These are phyloP conservation scores for Mesorhabditis belari DNA, from an alignment of 2,888 invertebrate species.

Conservation along the genomic window DNA sequence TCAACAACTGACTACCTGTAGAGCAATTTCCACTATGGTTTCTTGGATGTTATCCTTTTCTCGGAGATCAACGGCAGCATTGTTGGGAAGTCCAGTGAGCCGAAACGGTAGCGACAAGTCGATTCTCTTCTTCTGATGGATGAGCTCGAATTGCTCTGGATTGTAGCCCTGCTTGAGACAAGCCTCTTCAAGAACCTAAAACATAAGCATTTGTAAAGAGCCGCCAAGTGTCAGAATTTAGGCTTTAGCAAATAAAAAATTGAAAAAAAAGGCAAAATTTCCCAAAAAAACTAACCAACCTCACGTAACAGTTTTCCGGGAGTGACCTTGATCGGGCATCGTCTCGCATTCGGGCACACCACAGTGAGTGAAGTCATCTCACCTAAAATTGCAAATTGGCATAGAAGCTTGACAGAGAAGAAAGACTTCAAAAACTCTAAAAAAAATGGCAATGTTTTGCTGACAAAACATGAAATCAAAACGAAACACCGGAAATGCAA, in stretches of 20 bases:
- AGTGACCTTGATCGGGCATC: slow-evolving; percentile 27
- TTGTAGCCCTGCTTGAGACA: slow-evolving; percentile 71
- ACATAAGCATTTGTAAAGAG: not conserved
- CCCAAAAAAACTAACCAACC: too few species aligned
- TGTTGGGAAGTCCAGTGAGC: slow-evolving; percentile 80
- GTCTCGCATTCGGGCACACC: slow-evolving; percentile 32
- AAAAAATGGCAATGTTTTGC: too few species aligned
- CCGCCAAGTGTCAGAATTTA: not conserved
- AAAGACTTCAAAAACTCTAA: not conserved
- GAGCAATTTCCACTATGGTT: slow-evolving; percentile 25
- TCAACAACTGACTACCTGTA: slow-evolving; percentile 15
- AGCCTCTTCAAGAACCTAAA: slow-evolving; percentile 68
- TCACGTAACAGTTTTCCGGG: slow-evolving; percentile 27
- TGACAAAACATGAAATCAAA: not conserved
- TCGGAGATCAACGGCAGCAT: slow-evolving; percentile 78
- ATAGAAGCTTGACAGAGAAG: not conserved
- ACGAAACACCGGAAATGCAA: too few species aligned
- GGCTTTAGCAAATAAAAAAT: not conserved
- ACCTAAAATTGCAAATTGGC: not conserved
- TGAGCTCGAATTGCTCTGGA: slow-evolving; percentile 69
- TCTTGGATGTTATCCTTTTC: slow-evolving; percentile 50
- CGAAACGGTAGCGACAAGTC: slow-evolving; percentile 73
- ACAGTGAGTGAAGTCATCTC: slow-evolving; percentile 31
- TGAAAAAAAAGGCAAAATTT: not conserved
- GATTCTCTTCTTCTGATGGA: slow-evolving; percentile 67